Conservation (phyloP, 2,797 vertebrate genomes). For the Tragopan temminckii region DNA sequence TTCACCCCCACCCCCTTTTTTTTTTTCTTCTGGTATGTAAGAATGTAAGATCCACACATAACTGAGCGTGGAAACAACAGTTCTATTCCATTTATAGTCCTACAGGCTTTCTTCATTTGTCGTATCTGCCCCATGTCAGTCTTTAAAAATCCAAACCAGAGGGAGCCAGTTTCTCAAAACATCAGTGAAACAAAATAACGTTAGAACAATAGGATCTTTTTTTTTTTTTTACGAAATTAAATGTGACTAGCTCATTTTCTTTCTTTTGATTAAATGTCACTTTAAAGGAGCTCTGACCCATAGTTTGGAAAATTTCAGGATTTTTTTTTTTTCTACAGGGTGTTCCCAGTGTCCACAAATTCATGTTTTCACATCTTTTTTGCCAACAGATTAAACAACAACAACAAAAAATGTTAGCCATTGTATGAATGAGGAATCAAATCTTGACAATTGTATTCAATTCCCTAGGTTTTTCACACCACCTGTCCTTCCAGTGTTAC, state of each 20-base stretch:
- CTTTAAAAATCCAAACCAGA: constrained; percentile 37
- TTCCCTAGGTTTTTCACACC: constrained; percentile 31
- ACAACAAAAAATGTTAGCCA: neutral
- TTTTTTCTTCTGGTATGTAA: neutral
- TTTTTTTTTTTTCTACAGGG: neutral
- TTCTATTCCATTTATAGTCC: constrained; percentile 31
- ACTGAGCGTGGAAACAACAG: neutral
- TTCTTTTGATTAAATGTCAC: neutral
- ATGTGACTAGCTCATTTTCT: neutral
- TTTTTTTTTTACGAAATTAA: neutral
- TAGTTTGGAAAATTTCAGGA: constrained; percentile 21
- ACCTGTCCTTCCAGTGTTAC: neutral
- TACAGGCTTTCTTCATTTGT: neutral
- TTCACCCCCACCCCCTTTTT: fast-evolving
- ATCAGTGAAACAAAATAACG: constrained; percentile 27
- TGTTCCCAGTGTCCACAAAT: neutral
- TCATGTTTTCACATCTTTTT: neutral
- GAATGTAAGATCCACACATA: constrained; percentile 1
- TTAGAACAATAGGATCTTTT: constrained; percentile 33
- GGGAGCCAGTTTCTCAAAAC: constrained; percentile 17
- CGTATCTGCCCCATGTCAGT: constrained; percentile 24
- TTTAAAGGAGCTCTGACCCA: constrained; percentile 19
- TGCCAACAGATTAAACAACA: neutral
- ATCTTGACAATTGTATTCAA: neutral
- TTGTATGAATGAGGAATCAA: constrained; percentile 19